A percentile compares a stretch with the other conserved stretches of the same genome.
phyloP scores from a whole-genome alignment of 2,113 vertebrate genomes.

The Anguilla rostrata region DNA sequence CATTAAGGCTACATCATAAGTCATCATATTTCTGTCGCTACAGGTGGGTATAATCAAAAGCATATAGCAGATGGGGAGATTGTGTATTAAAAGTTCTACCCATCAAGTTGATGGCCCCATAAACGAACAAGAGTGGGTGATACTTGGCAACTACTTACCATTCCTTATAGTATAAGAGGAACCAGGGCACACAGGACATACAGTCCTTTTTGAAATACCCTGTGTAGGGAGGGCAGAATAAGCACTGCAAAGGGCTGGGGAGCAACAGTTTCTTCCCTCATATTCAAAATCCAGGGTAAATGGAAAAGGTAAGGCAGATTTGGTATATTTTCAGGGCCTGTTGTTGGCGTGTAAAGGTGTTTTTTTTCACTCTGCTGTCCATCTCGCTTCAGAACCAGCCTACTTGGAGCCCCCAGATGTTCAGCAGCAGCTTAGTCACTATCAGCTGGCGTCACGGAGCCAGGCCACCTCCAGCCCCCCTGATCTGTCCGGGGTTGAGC shows the following conservation, averaged over 20 bases:
- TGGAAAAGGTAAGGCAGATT: no score
- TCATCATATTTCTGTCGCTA: neutral
- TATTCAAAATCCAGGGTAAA: no score
- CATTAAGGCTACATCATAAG: neutral
- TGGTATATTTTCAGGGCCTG: no score
- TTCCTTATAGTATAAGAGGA: no score
- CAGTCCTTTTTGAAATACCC: no score
- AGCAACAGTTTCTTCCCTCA: no score
- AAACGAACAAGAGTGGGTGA: no score
- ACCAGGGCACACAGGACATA: no score
- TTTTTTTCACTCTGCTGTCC: neutral
- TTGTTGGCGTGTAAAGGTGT: neutral
- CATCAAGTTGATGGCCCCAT: no score
- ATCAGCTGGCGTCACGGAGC: conserved; percentile 86
- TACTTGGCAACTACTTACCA: no score
- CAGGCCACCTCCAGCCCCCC: conserved; percentile 74
- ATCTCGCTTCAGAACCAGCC: conserved; percentile 70
- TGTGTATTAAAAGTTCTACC: neutral
- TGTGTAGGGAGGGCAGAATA: no score
- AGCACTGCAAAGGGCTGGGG: no score
- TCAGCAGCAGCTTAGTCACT: conserved; percentile 91
- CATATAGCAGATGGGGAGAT: neutral
- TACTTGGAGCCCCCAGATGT: conserved; percentile 92
- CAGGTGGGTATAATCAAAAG: neutral
- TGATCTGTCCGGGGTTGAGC: conserved; percentile 63